Conservation (phyloP, 2,888 invertebrate genomes). For the Muschampia plurimacula region DNA sequence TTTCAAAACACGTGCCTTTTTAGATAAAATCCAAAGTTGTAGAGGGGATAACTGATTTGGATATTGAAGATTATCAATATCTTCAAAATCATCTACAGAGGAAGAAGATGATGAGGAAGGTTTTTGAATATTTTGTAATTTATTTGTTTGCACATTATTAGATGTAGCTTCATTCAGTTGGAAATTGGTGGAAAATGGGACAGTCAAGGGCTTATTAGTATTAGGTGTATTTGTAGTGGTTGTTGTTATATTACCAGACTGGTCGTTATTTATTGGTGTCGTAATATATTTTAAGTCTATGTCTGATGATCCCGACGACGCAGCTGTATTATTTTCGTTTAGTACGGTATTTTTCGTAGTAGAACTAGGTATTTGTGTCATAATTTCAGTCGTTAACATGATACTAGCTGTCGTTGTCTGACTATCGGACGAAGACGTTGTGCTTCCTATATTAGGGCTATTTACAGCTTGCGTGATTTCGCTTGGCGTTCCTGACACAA, state of each 20-base stretch:
- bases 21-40: constrained; percentile 78
- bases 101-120: constrained; percentile 32
- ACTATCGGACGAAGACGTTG: constrained; percentile 56
- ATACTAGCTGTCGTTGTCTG: constrained; percentile 54
- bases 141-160: constrained; percentile 45
- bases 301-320: constrained; percentile 37
- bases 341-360: constrained; percentile 4
- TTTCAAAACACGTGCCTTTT: constrained; percentile 78
- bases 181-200: constrained; percentile 72
- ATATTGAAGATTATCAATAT: constrained; percentile 58
- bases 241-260: constrained; percentile 26
- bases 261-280: constrained; percentile 1
- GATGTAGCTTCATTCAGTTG: constrained; percentile 60
- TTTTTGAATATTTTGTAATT: constrained; percentile 48
- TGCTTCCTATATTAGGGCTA: constrained; percentile 58
- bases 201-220: constrained; percentile 60
- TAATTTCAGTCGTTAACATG: constrained; percentile 22
- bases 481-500: constrained; percentile 45
- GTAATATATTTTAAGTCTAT: constrained; percentile 24
- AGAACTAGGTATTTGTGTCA: neutral
- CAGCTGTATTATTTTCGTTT: constrained; percentile 9
- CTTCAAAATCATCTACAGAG: constrained; percentile 49
- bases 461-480: constrained; percentile 64
- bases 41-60: constrained; percentile 68
- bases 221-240: constrained; percentile 44